phyloP scores from a whole-genome alignment of 2,888 invertebrate species.

The Nomada goodeniana region DNA sequence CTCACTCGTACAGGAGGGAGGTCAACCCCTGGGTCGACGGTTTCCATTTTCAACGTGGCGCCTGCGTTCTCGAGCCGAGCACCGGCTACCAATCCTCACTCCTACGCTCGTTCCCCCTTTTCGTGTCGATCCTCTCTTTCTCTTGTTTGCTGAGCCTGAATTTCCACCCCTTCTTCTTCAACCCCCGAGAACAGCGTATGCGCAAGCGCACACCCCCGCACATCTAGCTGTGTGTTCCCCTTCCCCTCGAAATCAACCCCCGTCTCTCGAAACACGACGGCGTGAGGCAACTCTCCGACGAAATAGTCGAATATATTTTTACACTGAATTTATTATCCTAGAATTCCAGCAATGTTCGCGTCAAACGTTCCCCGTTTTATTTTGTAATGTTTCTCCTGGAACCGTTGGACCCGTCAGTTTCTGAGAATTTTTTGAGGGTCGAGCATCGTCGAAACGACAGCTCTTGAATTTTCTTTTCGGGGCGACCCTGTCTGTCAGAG shows the following conservation, averaged over 20 bases:
- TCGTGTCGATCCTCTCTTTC: slow-evolving; percentile 17
- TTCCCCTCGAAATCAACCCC: slow-evolving; percentile 41
- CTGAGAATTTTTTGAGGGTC: no score
- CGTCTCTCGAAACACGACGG: neutral
- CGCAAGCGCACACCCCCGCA: slow-evolving; percentile 47
- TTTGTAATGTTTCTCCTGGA: neutral
- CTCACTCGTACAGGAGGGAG: slow-evolving; percentile 45
- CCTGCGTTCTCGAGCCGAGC: slow-evolving; percentile 59
- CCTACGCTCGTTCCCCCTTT: slow-evolving; percentile 15
- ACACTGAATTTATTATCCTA: slow-evolving; percentile 12
- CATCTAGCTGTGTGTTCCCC: slow-evolving; percentile 37
- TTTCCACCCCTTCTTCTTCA: slow-evolving; percentile 24
- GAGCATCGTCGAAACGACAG: neutral
- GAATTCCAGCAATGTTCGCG: neutral
- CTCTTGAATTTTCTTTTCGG: neutral
- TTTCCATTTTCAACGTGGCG: slow-evolving; percentile 61
- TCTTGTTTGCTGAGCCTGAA: slow-evolving; percentile 22
- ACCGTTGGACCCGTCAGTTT: no score
- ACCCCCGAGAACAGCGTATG: slow-evolving; percentile 37
- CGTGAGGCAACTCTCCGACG: slow-evolving; percentile 6
- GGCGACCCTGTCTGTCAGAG: neutral
- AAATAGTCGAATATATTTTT: slow-evolving; percentile 40
- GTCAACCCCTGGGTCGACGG: slow-evolving; percentile 59
- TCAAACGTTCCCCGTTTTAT: neutral
- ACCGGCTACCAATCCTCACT: slow-evolving; percentile 48